These are phyloP conservation scores for Cacoxenus indagator DNA, from an alignment of 2,888 invertebrate genomes.

Conservation along the genomic window DNA sequence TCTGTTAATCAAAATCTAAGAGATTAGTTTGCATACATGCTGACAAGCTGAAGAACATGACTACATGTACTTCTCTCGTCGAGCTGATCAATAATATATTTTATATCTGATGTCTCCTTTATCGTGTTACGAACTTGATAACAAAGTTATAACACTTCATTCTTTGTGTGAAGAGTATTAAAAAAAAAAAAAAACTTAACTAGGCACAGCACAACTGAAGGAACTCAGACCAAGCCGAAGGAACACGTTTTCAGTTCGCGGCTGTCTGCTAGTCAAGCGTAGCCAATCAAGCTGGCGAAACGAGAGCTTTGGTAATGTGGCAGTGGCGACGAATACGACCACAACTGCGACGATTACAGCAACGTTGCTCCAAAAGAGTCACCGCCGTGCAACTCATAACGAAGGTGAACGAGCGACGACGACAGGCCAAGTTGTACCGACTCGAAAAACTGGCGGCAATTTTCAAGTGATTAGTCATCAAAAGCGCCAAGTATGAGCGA, in stretches of 20 bases:
- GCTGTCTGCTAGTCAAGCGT: background rate
- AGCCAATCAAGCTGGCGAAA: background rate
- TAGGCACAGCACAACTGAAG: background rate
- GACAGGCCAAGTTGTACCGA: background rate
- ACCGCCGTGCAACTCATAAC: background rate
- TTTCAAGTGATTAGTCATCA: slow-evolving; percentile 34
- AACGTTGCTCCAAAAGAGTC: background rate
- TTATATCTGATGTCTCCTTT: background rate
- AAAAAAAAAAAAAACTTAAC: background rate
- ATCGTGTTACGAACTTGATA: background rate
- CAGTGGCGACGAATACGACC: no score
- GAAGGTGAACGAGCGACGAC: background rate
- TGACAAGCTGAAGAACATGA: no score
- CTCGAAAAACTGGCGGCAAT: slow-evolving; percentile 24
- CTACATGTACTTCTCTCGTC: no score
- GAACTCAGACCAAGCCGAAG: background rate
- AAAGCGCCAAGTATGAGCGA: slow-evolving; percentile 3
- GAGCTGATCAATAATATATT: no score
- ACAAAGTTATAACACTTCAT: background rate
- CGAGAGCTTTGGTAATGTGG: no score
- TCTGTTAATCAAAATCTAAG: no score
- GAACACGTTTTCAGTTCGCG: background rate
- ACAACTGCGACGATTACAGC: no score
- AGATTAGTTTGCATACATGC: no score
- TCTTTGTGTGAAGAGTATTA: background rate